Conservation (phyloP, 2,797 vertebrate genomes). For the Pteronotus mesoamericanus region DNA sequence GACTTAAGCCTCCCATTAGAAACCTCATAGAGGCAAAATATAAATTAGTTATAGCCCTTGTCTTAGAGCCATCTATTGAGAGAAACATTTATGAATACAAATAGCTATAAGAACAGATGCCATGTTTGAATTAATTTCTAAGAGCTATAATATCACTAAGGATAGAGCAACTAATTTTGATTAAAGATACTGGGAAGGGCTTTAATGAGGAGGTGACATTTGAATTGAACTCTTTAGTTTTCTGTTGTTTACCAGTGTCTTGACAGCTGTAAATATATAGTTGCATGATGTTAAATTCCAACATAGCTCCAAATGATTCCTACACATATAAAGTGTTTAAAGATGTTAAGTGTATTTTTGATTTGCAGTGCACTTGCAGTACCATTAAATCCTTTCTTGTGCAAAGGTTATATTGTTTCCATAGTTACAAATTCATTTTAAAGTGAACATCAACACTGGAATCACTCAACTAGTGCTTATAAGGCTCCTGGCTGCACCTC, state of each 20-base stretch:
- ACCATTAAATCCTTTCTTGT: constrained; percentile 35
- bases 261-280: not conserved
- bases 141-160: not conserved
- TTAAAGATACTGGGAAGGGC: not conserved
- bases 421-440: constrained; percentile 63
- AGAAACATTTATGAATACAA: not conserved
- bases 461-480: constrained; percentile 32
- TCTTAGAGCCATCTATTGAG: not conserved
- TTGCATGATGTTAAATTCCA: not conserved
- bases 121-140: not conserved
- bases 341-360: constrained; percentile 28
- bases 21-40: not conserved
- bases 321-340: not conserved
- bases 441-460: constrained; percentile 45
- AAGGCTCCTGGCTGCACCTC: constrained; percentile 12
- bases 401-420: constrained; percentile 54
- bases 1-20: not conserved
- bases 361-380: constrained; percentile 29
- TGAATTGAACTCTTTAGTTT: not conserved
- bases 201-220: not conserved
- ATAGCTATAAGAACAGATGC: not conserved
- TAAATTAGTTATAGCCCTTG: not conserved
- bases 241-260: not conserved
- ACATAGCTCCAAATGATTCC: not conserved
- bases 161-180: not conserved